phyloP scores from a whole-genome alignment of 53 echinoderm and acorn worm genomes.

The Echinometra lucunter region DNA sequence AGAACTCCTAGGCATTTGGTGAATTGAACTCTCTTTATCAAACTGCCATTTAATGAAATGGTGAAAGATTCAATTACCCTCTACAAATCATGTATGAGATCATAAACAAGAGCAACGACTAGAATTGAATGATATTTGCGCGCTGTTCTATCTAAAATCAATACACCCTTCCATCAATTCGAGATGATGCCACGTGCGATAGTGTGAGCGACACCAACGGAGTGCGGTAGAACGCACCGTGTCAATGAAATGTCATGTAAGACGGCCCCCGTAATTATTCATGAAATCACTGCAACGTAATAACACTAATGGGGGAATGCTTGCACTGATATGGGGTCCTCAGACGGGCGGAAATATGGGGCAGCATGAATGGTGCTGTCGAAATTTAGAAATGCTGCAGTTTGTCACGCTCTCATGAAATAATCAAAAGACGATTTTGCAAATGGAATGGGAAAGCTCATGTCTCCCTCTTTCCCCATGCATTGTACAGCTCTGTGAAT shows the following conservation, averaged over 20 bases:
- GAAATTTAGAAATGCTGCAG: not conserved
- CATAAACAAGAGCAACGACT: not conserved
- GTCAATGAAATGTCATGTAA: not conserved
- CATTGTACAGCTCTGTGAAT: not conserved
- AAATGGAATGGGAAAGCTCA: not conserved
- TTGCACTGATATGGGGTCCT: not conserved
- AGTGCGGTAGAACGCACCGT: not conserved
- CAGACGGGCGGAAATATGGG: not conserved
- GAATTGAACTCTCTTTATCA: too few relatives aligned
- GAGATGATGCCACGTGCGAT: not conserved
- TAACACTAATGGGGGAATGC: not conserved
- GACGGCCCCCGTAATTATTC: not conserved
- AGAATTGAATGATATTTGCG: not conserved
- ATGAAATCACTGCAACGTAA: not conserved
- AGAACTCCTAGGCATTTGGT: too few relatives aligned
- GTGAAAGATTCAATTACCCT: too few relatives aligned
- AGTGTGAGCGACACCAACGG: not conserved
- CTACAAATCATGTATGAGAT: not conserved
- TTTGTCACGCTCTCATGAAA: not conserved
- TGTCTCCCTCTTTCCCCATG: not conserved
- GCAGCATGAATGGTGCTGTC: not conserved
- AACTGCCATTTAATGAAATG: too few relatives aligned
- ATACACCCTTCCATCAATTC: not conserved
- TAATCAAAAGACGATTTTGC: not conserved
- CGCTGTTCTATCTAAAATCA: not conserved